phyloP scores from a whole-genome alignment of 2,888 invertebrate genomes.

The Diabrotica balteata region DNA sequence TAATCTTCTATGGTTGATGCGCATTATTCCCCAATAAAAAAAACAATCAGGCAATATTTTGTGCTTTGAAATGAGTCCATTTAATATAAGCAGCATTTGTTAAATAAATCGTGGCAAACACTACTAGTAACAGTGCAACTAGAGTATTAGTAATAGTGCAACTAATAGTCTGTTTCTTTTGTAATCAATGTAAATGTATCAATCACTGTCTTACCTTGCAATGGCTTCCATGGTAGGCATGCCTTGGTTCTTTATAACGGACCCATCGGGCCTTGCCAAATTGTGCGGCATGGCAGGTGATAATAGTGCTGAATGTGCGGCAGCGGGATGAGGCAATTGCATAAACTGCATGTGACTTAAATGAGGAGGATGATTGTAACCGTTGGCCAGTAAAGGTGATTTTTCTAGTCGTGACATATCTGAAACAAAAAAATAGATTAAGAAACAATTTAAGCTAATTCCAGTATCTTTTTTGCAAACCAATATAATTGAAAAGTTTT shows the following conservation, averaged over 20 bases:
- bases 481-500: neutral
- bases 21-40: no score
- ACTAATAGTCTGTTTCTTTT: no score
- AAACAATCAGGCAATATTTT: no score
- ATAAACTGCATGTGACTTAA: conserved; percentile 95
- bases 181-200: no score
- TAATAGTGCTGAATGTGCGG: conserved; percentile 78
- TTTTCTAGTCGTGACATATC: conserved; percentile 91
- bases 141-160: no score
- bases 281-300: conserved; percentile 91
- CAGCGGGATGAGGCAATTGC: conserved; percentile 82
- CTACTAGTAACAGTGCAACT: no score
- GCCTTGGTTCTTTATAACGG: conserved; percentile 82
- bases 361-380: conserved; percentile 92
- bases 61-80: no score
- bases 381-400: conserved; percentile 89
- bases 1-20: no score
- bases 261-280: conserved; percentile 81
- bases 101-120: no score
- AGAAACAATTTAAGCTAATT: no score
- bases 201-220: conserved; percentile 71
- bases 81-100: no score
- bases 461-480: neutral
- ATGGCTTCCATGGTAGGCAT: conserved; percentile 91
- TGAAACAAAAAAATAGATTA: conserved; percentile 58